Conservation (phyloP, 2,113 vertebrate species). For the Australoheros scitulus region DNA sequence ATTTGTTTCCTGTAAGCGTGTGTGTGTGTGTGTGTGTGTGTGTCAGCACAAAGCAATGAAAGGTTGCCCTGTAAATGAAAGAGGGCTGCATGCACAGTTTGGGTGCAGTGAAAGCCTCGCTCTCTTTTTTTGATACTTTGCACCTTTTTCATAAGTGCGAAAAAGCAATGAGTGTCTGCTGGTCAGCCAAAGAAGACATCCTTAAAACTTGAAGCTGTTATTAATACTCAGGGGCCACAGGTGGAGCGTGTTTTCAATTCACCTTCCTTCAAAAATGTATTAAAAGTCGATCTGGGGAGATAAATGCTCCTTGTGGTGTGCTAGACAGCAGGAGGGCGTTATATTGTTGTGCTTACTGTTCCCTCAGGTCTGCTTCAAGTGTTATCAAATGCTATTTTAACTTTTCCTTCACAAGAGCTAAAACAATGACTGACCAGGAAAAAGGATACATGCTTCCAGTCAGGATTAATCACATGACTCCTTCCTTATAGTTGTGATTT, state of each 20-base stretch:
- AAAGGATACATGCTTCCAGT: constrained; percentile 30
- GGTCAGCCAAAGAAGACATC: constrained; percentile 14
- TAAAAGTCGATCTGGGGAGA: constrained; percentile 33
- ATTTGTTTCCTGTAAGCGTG: constrained; percentile 28
- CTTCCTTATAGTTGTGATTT: neutral
- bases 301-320: constrained; percentile 28
- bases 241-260: constrained; percentile 37
- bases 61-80: constrained; percentile 34
- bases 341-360: constrained; percentile 37
- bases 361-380: constrained; percentile 37
- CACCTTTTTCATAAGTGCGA: constrained; percentile 1
- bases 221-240: constrained; percentile 25
- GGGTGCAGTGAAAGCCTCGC: constrained; percentile 3
- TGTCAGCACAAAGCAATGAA: constrained; percentile 43
- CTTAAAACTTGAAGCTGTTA: constrained; percentile 11
- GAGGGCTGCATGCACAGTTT: neutral
- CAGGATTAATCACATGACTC: constrained; percentile 13
- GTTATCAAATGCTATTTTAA: constrained; percentile 71
- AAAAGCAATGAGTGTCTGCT: neutral
- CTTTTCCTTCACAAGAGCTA: constrained; percentile 50
- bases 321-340: constrained; percentile 23
- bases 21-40: constrained; percentile 20
- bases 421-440: constrained; percentile 68
- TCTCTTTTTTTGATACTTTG: neutral
- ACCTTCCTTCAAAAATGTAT: constrained; percentile 16